These are phyloP conservation scores for Drosophila sp. DNA, from an alignment of 1,140 invertebrate genomes.

Conservation along the genomic window DNA sequence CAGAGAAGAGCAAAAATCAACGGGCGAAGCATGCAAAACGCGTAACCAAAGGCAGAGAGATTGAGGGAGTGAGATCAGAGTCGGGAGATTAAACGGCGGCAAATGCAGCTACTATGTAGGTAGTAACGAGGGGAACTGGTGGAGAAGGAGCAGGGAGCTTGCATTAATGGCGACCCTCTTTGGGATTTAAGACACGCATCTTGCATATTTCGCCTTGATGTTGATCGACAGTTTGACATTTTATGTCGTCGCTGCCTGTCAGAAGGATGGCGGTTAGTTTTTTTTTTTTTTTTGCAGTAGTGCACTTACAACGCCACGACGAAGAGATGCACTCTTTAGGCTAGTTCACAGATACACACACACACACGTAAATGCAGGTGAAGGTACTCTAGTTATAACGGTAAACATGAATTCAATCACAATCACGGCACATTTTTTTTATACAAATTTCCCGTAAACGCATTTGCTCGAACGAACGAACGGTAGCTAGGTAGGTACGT, in stretches of 20 bases:
- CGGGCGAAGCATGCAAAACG: slow-evolving; percentile 66
- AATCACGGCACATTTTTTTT: slow-evolving; percentile 9
- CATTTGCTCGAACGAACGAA: slow-evolving; percentile 38
- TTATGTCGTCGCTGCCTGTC: slow-evolving; percentile 76
- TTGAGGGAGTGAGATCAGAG: slow-evolving; percentile 46
- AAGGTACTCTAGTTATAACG: slow-evolving; percentile 4
- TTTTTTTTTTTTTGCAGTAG: slow-evolving; percentile 31
- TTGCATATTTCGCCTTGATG: slow-evolving; percentile 80
- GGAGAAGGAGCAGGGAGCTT: slow-evolving; percentile 21
- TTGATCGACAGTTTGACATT: slow-evolving; percentile 80
- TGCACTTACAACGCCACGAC: slow-evolving; percentile 10
- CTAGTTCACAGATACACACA: slow-evolving; percentile 8
- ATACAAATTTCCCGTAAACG: slow-evolving; percentile 29
- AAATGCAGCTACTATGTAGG: neutral
- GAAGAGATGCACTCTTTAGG: neutral
- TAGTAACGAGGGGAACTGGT: neutral
- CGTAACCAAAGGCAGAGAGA: slow-evolving; percentile 50
- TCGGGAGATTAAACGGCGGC: slow-evolving; percentile 56
- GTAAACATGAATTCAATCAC: slow-evolving; percentile 57
- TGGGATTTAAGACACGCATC: slow-evolving; percentile 75
- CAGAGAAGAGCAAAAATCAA: slow-evolving; percentile 56
- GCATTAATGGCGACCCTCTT: slow-evolving; percentile 69
- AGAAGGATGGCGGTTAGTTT: slow-evolving; percentile 66
- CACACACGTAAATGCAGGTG: slow-evolving; percentile 1
- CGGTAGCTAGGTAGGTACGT: slow-evolving; percentile 21